Percentiles rank a stretch among this genome's conserved stretches.
phyloP scores from a whole-genome alignment of 37 sponge, comb jelly and placozoan genomes.

The Oscarella lobularis region DNA sequence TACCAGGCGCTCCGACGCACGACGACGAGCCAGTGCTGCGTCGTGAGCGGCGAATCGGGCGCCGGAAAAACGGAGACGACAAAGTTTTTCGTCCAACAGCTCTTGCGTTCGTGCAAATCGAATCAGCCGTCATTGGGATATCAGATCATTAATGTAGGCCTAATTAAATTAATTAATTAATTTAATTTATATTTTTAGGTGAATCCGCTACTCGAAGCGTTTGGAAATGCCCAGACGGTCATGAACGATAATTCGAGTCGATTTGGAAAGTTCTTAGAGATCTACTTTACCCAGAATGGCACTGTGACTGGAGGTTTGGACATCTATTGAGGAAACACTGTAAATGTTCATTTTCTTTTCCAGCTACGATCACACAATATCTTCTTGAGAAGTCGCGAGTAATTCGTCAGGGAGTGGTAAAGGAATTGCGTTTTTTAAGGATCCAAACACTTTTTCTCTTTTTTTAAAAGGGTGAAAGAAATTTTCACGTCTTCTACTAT shows the following conservation, averaged over 20 bases:
- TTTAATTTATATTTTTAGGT: neutral
- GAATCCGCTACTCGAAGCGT: neutral
- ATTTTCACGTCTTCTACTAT: slow-evolving; percentile 6
- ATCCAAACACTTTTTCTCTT: too few species aligned
- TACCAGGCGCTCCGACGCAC: neutral
- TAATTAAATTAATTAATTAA: neutral
- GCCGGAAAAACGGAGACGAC: slow-evolving; percentile 9
- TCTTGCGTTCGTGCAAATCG: neutral
- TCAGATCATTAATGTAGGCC: neutral
- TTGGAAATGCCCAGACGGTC: slow-evolving; percentile 6
- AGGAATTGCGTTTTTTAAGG: too few species aligned
- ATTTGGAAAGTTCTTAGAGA: slow-evolving; percentile 1
- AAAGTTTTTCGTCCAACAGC: slow-evolving; percentile 2
- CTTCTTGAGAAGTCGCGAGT: slow-evolving; percentile 1
- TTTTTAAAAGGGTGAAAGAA: neutral
- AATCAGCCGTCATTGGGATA: neutral
- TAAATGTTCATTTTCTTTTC: too few species aligned
- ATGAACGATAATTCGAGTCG: slow-evolving; percentile 5
- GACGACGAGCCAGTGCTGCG: neutral
- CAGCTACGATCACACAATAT: neutral
- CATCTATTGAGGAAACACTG: too few species aligned
- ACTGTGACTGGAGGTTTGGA: slow-evolving; percentile 3
- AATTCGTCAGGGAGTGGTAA: neutral
- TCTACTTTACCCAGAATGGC: neutral
- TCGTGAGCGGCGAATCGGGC: slow-evolving; percentile 5